Evolutionary conservation across 1,140 invertebrate genomes (phyloP), one percentile per base, ranked within the genome.

Genomic region (Brachionus rotundiformis): DNA sequence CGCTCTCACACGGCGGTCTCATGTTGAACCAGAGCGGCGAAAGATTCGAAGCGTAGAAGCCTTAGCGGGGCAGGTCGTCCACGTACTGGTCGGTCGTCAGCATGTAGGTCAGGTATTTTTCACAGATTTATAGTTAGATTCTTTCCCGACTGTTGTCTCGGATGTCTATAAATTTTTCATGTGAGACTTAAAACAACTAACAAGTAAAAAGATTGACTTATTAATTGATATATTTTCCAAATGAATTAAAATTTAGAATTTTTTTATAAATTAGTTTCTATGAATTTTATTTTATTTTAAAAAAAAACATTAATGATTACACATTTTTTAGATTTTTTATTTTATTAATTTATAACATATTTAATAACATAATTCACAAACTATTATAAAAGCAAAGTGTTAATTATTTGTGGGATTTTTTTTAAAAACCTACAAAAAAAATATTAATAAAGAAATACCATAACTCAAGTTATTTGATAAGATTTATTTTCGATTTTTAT

Each of bases 21-120:
- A 73, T 73, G 23, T 27, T 31, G 0, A 92, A 92, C 92, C 93
- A 97, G 0, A 97, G 87, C 0, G 95, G 95, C 0, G 93, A 88
- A 0, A 96, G 88, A 85, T 95, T 95, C 0, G 93, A 92, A 0
- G 93, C 91, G 84, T 93, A 95, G 0, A 36, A 65, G 33, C 33
- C 33, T 36, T 36, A 36, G 7, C 77, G 77, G 23, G 31, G 29
- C 13, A 59, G 77, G 25, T 81, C 77, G 36, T 81, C 77, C 4
- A 81, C 77, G 29, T 81, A 81, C 36, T 81, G 49, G 63, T 81
- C 77, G 2, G 77, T 33, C n/a, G 59, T 61, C 3, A 82, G 16
- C 39, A 68, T 65, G 33, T 68, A 82, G 27, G 49, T 39, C 80
- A 82, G 68, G 13, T 63, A 82, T 25, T 63, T 82, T 54, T 82